These are phyloP conservation scores for Gopherus evgoodei DNA, from an alignment of 2,113 vertebrate species.

Conservation along the genomic window DNA sequence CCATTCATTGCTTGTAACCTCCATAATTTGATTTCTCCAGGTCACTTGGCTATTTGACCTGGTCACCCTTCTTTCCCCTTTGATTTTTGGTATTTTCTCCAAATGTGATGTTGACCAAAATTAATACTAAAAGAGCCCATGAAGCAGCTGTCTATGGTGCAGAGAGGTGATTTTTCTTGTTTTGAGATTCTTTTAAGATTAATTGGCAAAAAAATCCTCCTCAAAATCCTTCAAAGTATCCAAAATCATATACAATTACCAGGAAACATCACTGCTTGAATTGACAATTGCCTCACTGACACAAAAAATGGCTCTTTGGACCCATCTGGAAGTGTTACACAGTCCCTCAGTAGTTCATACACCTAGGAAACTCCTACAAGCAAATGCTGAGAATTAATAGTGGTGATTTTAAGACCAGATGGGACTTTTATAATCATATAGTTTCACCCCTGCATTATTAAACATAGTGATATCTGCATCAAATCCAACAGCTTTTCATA, in stretches of 20 bases:
- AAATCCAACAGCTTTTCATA: neutral
- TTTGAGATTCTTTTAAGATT: neutral
- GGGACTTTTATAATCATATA: neutral
- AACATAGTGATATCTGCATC: neutral
- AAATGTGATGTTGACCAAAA: neutral
- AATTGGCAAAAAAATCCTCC: neutral
- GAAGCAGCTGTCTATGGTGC: neutral
- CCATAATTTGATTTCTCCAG: neutral
- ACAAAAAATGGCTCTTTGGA: neutral
- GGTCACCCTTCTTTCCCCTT: neutral
- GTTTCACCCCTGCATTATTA: neutral
- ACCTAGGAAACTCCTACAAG: neutral
- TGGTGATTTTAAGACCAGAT: neutral
- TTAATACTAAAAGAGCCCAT: neutral
- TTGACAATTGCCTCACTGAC: neutral
- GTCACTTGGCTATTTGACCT: fast-evolving
- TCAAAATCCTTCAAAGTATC: neutral
- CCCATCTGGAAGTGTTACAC: neutral
- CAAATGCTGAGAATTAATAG: neutral
- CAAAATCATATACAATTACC: neutral
- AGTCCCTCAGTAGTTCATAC: neutral
- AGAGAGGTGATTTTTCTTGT: neutral
- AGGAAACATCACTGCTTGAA: neutral
- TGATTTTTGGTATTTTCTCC: neutral
- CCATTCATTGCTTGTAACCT: neutral